Base-by-base conservation (phyloP, 2,113 vertebrate species). In the Agelaius tricolor region DNA sequence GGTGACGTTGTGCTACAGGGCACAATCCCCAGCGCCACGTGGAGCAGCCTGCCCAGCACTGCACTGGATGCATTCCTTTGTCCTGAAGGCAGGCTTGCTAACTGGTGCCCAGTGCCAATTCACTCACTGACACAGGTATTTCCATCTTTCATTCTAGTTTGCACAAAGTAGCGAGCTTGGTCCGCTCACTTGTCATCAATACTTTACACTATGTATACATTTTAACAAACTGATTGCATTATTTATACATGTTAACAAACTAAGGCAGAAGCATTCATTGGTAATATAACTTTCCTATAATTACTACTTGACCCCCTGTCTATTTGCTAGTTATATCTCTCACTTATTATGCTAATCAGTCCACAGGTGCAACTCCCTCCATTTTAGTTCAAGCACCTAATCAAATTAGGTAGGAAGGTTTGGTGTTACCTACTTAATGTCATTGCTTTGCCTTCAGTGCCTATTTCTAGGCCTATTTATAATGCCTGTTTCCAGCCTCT, bases 121-220 rank as follows among this genome's bases (percentile, higher is more conserved):
- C 37, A 58, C 23, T 37, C 52, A 11, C 23, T 37, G 19, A 66
- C 18, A 15, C 7, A 11, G 18, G 15, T 46, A 8, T 59, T 74
- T 46, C 28, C n/a, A 17, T 17, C 20, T 39, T n/a, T 52, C 24
- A 12, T 67, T n/a, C 61, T 18, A 8, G 28, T n/a, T 46, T 17
- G 37, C 47, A 24, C 39, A 12, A 52, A 46, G 24, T 1, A 44
- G 37, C 7, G 7, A 21, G 23, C 27, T 81, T 22, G 37, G 8
- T n/a, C 20, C 0, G 0, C 23, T 33, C 44, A 21, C 15, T 15
- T 13, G 20, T 16, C 23, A 20, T 27, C 44, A 39, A 11, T 59
- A 44, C 61, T 67, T 44, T 24, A 51, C 2, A 15, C 6, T 43
- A 24, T 30, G 54, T 49, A 10, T 11, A 15, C 2, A 2, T 57